Conservation (phyloP, 2,797 vertebrate genomes). For the Sternarchorhynchus goeldii region DNA sequence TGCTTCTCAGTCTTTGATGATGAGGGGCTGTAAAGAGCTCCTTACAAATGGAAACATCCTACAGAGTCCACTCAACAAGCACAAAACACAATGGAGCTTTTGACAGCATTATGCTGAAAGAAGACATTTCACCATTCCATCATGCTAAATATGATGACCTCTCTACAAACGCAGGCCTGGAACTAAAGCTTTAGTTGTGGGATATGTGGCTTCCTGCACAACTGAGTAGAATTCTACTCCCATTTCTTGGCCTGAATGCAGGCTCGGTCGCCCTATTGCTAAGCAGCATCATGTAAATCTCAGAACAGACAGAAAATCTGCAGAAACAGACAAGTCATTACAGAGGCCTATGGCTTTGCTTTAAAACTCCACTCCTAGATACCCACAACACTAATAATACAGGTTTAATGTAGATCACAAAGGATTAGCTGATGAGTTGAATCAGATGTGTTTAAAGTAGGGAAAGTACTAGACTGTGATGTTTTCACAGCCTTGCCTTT, state of each 20-base stretch:
- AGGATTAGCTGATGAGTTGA: conserved; percentile 9
- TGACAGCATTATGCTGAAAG: conserved; percentile 41
- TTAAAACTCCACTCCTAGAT: neutral
- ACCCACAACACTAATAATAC: neutral
- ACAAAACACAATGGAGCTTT: conserved; percentile 40
- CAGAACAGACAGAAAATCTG: neutral
- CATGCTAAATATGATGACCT: conserved; percentile 24
- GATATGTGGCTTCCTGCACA: neutral
- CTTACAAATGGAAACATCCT: conserved; percentile 41
- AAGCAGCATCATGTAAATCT: neutral
- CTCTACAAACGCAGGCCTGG: neutral
- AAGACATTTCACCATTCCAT: conserved; percentile 39
- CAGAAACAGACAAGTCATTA: no score
- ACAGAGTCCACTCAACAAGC: conserved; percentile 34
- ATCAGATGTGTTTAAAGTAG: conserved; percentile 14
- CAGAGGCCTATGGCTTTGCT: no score
- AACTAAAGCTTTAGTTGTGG: neutral
- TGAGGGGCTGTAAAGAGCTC: conserved; percentile 41
- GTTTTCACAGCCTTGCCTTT: neutral
- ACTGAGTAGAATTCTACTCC: neutral
- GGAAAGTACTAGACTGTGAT: neutral
- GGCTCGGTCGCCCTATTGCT: neutral
- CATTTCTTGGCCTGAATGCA: neutral
- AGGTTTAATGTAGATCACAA: neutral
- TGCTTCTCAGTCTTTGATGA: conserved; percentile 45